These are phyloP conservation scores for Aplodontia rufa DNA, from an alignment of 2,113 vertebrate species.

Conservation along the genomic window DNA sequence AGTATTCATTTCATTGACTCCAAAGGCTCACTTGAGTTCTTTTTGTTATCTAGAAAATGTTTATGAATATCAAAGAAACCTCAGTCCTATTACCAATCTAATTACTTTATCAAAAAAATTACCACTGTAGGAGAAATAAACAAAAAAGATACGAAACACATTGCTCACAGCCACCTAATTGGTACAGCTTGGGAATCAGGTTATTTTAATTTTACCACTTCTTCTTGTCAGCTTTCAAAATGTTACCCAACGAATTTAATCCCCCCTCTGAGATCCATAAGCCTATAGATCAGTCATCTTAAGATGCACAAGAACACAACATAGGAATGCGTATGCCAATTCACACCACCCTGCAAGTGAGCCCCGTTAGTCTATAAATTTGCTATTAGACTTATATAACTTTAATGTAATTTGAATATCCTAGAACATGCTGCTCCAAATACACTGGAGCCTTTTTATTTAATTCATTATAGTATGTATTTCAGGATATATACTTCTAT, in stretches of 20 bases:
- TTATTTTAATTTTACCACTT: slow-evolving; percentile 55
- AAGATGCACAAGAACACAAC: neutral
- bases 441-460: neutral
- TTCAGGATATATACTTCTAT: neutral
- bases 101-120: slow-evolving; percentile 19
- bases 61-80: neutral
- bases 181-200: neutral
- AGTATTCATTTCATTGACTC: slow-evolving; percentile 45
- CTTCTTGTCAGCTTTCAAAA: slow-evolving; percentile 43
- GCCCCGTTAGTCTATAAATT: neutral
- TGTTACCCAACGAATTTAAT: slow-evolving; percentile 46
- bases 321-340: neutral
- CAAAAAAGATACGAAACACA: neutral
- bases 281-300: slow-evolving; percentile 47
- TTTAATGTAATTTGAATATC: neutral
- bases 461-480: neutral
- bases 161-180: slow-evolving; percentile 35
- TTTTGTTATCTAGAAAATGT: neutral
- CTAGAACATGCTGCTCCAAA: neutral
- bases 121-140: slow-evolving; percentile 18
- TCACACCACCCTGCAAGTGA: neutral
- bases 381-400: neutral
- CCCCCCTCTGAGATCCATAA: slow-evolving; percentile 39
- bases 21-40: neutral
- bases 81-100: neutral